Conservation (phyloP, 2,888 invertebrate species). For the Bruchidius siliquastri region DNA sequence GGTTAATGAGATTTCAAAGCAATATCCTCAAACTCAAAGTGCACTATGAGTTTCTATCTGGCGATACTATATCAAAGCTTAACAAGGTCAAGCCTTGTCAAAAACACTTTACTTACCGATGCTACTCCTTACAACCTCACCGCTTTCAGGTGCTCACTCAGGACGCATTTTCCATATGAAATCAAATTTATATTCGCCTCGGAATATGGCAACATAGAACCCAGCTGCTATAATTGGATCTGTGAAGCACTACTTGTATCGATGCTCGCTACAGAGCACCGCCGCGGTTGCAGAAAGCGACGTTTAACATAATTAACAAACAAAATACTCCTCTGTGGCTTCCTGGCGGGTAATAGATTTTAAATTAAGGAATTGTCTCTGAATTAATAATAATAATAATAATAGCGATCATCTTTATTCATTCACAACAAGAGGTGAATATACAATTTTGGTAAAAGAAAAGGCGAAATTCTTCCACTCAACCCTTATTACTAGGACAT, state of each 20-base stretch:
- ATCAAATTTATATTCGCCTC: background rate
- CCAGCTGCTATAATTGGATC: background rate
- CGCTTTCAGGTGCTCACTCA: background rate
- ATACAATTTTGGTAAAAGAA: no score
- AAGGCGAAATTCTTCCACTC: no score
- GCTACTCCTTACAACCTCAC: background rate
- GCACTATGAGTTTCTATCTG: no score
- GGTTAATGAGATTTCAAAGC: no score
- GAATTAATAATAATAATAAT: no score
- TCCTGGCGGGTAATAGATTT: background rate
- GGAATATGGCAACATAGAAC: background rate
- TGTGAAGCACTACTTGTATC: background rate
- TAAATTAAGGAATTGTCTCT: background rate
- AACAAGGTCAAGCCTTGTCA: background rate
- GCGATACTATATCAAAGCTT: background rate
- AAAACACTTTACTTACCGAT: background rate
- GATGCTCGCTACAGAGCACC: background rate
- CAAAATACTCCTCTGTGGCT: background rate
- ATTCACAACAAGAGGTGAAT: no score
- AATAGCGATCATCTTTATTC: no score
- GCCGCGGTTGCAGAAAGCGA: background rate
- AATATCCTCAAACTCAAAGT: no score
- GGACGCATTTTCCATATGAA: background rate
- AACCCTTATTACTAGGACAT: no score
- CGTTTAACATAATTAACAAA: background rate